Base-by-base conservation (phyloP, 2,888 invertebrate species). In the Hydropsyche betteni region DNA sequence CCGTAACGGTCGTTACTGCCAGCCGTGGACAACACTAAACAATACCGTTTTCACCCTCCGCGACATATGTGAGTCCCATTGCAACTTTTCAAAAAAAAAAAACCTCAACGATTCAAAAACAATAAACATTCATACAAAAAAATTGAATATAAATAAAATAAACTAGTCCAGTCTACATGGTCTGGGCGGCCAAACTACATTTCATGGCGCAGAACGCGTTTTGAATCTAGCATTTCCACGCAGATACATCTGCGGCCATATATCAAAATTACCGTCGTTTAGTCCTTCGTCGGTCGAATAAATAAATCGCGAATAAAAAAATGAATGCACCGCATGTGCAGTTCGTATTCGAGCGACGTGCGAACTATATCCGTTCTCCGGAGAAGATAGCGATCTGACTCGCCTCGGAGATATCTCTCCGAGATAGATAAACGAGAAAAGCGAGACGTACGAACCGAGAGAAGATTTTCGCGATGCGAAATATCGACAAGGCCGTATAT, bases 371-470 rank as follows among this genome's bases (percentile, higher is more conserved):
- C 16, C 55, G 55, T 55, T 16, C 14, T 7, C 6, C 6, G 3
- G 8, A 64, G 34, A 4, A 33, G 64, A 64, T n/a, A 34, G 33
- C 12, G 64, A 64, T 16, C 12, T 64, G 8, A 16, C 8, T 12
- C 61, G 16, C 24, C 24, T 33, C 24, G 24, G 24, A 64, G 64
- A 64, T 64, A 33, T 64, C n/a, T 64, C 5, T 33, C 38, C 24
- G 24, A 44, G 14, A 69, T 69, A 69, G 38, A 34, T 64, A 69
- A 34, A 34, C 12, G 12, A 24, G 24, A 16, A n/a, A 6, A 55
- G 51, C 51, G 75, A 36, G 76, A 79, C 77, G 79, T 79, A 77
- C 76, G 76, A 76, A 77, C 76, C 74, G 34, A 51, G 24, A 68
- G 53, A 12, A 53, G 24, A 69, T 68, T 33, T 68, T 69, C 69